Evolutionary conservation across 2,888 invertebrate species (phyloP), one percentile per base, ranked within the genome.

Genomic region (Cryptophagus acutangulus): DNA sequence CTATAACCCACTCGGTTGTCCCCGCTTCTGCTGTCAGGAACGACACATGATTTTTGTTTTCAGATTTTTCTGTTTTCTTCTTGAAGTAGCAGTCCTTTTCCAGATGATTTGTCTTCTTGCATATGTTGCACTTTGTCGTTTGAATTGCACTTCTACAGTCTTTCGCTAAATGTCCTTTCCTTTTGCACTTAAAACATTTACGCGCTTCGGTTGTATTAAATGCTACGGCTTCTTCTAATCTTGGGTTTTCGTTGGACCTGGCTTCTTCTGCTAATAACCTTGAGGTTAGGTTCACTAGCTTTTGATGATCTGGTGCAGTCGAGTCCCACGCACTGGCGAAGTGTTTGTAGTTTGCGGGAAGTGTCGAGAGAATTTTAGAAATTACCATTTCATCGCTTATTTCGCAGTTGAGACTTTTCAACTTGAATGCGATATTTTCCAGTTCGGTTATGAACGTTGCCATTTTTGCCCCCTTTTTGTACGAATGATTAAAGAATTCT

Each of bases 281-380:
- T 1, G 36, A 24, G n/a, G 35, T 43, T 12, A 46, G 67, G 14
- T 45, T 46, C 25, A 33, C 24, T 25, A 48, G 13, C n/a, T 39
- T 43, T 24, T 33, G 33, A 15, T 45, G 38, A n/a, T 29, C 17
- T 17, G 9, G 5, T 15, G 41, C 17, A 10, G 41, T 35, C 8
- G 46, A 41, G 12, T 48, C 42, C 46, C 44, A 44, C 1, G 42
- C 46, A 13, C 35, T 40, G 12, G 15, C 13, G 31, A 47, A 49
- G 14, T 41, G 25, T 59, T 61, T 58, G 61, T 65, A 69, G 66
- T 59, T 66, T 66, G 39, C 40, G 16, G 44, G 41, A 15, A 51
- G 24, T 16, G 41, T 65, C 16, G 33, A 13, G 13, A 46, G 17
- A 3, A 48, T 38, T 45, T 43, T 45, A 17, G 43, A 46, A 1